A percentile compares a stretch with the other conserved stretches of the same genome.
These are phyloP conservation scores for Cecidostiba fungosa DNA, from an alignment of 2,888 invertebrate species.

Conservation along the genomic window DNA sequence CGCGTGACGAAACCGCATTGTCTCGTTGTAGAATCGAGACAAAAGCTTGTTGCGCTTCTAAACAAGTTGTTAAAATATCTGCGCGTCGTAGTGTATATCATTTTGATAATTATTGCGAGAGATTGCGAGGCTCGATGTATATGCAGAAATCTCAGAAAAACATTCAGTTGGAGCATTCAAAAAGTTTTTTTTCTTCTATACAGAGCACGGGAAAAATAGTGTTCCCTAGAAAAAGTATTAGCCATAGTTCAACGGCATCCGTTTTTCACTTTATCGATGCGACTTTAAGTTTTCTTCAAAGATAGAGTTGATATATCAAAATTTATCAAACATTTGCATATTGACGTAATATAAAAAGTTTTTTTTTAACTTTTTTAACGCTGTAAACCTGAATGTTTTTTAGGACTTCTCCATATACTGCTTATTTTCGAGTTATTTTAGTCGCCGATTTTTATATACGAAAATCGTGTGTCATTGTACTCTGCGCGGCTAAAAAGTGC, in stretches of 20 bases:
- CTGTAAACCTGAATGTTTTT: too few relatives aligned
- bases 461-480: not conserved
- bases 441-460: not conserved
- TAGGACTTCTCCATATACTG: too few relatives aligned
- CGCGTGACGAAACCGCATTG: constrained; percentile 53
- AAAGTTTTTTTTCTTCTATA: not conserved
- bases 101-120: constrained; percentile 42
- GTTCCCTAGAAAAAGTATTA: too few relatives aligned
- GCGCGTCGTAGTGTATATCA: constrained; percentile 27
- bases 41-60: constrained; percentile 58
- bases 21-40: constrained; percentile 53
- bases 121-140: constrained; percentile 30
- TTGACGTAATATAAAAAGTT: too few relatives aligned
- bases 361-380: too few relatives aligned
- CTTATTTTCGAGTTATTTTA: not conserved
- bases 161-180: not conserved
- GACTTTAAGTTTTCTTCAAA: too few relatives aligned
- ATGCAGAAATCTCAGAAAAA: not conserved
- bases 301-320: too few relatives aligned
- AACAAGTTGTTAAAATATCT: constrained; percentile 33
- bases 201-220: too few relatives aligned
- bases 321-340: too few relatives aligned
- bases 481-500: not conserved
- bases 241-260: too few relatives aligned
- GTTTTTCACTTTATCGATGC: too few relatives aligned